phyloP scores from a whole-genome alignment of 2,888 invertebrate genomes.

The Congeria kusceri region DNA sequence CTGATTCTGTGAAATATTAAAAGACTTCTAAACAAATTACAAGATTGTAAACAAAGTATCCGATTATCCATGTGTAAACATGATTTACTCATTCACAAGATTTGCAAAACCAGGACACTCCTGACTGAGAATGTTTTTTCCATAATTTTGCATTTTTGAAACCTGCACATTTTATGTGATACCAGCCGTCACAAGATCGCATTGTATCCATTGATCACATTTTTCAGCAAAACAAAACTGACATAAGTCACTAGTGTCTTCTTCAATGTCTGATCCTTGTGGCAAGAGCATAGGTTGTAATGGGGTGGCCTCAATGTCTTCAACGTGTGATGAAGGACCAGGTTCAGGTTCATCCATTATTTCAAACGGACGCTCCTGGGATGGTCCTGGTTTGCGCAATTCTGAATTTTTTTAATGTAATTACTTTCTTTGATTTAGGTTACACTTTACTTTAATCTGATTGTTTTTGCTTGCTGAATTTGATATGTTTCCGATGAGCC shows the following conservation, averaged over 20 bases:
- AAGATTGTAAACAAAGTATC: too few relatives aligned
- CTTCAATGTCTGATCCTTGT: neutral
- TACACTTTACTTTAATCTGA: neutral
- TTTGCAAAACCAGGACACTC: conserved; percentile 10
- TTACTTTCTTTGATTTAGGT: neutral
- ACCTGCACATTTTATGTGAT: conserved; percentile 15
- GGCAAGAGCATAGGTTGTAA: neutral
- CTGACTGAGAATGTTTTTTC: neutral
- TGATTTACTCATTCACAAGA: neutral
- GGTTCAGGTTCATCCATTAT: neutral
- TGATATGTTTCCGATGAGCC: conserved; percentile 25
- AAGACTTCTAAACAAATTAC: too few relatives aligned
- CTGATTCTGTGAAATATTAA: too few relatives aligned
- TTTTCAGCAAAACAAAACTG: conserved; percentile 7
- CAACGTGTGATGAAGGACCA: neutral
- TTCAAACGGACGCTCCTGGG: neutral
- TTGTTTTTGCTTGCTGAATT: conserved; percentile 3
- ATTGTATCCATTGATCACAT: conserved; percentile 16
- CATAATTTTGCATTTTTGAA: conserved; percentile 9
- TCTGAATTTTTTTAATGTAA: neutral
- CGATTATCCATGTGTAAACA: too few relatives aligned
- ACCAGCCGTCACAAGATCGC: conserved; percentile 10
- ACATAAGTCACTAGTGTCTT: conserved; percentile 12
- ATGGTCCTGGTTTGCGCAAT: neutral
- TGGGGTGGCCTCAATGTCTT: neutral